Conservation (phyloP, 2,797 vertebrate genomes). For the Dromococcyx pavoninus region DNA sequence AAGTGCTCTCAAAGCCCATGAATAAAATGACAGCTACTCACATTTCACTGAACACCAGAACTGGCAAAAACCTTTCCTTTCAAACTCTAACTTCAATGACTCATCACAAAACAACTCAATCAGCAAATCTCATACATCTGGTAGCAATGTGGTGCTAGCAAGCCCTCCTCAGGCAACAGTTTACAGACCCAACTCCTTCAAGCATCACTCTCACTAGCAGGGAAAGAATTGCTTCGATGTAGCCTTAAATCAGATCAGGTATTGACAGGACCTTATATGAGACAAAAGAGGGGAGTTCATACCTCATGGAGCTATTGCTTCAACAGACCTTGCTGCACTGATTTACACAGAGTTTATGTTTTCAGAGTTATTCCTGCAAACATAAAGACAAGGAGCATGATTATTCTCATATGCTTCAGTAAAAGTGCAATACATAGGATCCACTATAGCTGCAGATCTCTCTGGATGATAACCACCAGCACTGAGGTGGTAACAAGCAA, state of each 20-base stretch:
- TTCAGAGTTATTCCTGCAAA: constrained; percentile 31
- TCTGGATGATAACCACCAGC: not conserved
- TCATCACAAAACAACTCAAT: constrained; percentile 66
- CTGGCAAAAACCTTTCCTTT: constrained; percentile 27
- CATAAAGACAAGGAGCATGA: constrained; percentile 5
- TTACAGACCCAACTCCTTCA: constrained; percentile 6
- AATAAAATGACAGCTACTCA: constrained; percentile 27
- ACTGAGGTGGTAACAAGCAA: constrained; percentile 31
- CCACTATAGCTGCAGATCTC: not conserved
- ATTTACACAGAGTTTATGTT: constrained; percentile 33
- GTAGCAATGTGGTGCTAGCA: constrained; percentile 33
- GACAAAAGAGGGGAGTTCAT: not conserved
- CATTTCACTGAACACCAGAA: constrained; percentile 26
- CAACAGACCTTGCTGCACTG: constrained; percentile 24
- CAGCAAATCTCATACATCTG: constrained; percentile 55
- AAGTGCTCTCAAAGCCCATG: not conserved
- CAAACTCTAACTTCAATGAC: constrained; percentile 36
- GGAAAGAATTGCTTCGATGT: not conserved
- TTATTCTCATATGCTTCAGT: constrained; percentile 31
- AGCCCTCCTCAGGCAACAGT: constrained; percentile 16
- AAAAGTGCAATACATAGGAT: not conserved
- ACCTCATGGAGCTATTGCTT: constrained; percentile 33
- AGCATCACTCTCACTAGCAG: not conserved
- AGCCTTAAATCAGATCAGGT: constrained; percentile 58
- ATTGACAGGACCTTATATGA: constrained; percentile 46